Base-by-base conservation (phyloP, 2,797 vertebrate genomes). In the Dendrocincla fuliginosa region DNA sequence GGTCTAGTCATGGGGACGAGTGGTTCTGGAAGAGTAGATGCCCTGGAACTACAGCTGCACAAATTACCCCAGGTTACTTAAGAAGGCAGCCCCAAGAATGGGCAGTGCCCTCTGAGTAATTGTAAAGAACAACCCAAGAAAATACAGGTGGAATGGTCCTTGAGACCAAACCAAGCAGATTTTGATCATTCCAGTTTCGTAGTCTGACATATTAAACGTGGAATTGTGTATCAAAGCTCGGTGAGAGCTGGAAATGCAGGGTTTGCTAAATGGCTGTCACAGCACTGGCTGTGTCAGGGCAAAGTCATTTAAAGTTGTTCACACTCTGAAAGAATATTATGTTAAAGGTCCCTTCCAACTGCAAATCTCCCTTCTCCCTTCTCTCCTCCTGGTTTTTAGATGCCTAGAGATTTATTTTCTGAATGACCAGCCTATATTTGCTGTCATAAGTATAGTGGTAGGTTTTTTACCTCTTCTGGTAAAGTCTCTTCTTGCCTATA, bases 121-220 rank as follows among this genome's bases (percentile, higher is more conserved):
- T 8, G 7, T 15, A 2, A 33, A 0, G n/a, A 71, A 16, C 53
- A 28, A 49, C 1, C 0, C 14, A 17, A 32, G 30, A 9, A n/a
- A 35, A 13, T 3, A 1, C 32, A 32, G 74, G 1, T 10, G 59
- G 4, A 39, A 3, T 12, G 30, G 10, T 13, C 33, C 69, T 39
- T 0, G 0, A 32, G 81, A 35, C 5, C 16, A 12, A 57, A 7
- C 7, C 4, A 2, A 3, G 69, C 20, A 27, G 28, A 1, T 42
- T 24, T 44, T 4, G 71, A 22, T 3, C 8, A 2, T 9, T 25
- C 22, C 15, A 2, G 17, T 7, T 23, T 8, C 4, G 1, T 0
- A 5, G 37, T 2, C 2, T 16, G 49, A 8, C 1, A 2, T 10
- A 7, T 3, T 6, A 16, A 22, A 42, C 10, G 0, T 2, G 30